Evolutionary conservation across 2,888 invertebrate species (phyloP), one percentile per base, ranked within the genome.

Genomic region (Acleris laterana): DNA sequence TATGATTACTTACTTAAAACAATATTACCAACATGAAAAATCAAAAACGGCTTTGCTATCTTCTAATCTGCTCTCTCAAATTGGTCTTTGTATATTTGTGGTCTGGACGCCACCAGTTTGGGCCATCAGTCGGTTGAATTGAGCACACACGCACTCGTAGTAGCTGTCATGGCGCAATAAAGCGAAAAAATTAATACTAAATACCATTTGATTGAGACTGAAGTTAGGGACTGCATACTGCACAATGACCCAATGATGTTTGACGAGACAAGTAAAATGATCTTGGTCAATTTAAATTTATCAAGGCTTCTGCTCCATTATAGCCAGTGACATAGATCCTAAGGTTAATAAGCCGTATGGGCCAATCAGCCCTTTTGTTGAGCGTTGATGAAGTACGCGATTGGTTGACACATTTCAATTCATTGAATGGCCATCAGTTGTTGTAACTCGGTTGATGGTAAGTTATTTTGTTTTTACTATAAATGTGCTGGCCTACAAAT

Each of bases 291-390:
- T 89, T 89, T 87, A 89, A 85, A 83, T 76, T 79, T 87, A 89
- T 88, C 86, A 86, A 87, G 87, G 82, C 82, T 87, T 82, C 83
- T 77, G 75, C 75, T 84, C 84, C 88, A 85, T 88, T 86, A 82
- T 74, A 79, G 77, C 74, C 77, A 87, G 83, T 83, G 87, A 84
- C 87, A 85, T 79, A 81, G 84, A 72, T 78, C 77, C 72, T 72
- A 72, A 80, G 88, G 89, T 90, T 88, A 90, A 89, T 82, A 81
- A 62, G 58, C 62, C 60, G 65, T 69, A 53, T 66, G 77, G 81
- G 80, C 82, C 88, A 89, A 88, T 89, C 83, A 84, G 85, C 87
- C 87, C 84, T 87, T 85, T 77, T 81, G 79, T 78, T 72, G 77
- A 76, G 80, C 79, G 81, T 83, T 81, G 78, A 81, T 82, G 79